These are phyloP conservation scores for Actenoides lindsayi DNA, from an alignment of 2,113 vertebrate genomes.

Conservation along the genomic window DNA sequence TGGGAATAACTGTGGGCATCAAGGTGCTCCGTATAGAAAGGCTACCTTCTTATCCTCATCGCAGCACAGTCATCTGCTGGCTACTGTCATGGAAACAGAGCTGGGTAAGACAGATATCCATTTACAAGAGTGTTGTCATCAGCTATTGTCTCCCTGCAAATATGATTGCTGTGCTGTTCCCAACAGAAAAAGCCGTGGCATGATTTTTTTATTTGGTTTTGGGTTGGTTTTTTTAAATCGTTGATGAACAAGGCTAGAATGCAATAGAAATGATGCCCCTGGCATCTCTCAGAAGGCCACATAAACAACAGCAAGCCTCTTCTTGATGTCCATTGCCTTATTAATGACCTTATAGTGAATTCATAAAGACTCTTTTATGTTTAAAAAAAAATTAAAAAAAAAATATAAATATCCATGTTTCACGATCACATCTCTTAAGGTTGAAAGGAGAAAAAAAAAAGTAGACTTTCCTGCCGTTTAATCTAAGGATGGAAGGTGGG, in stretches of 20 bases:
- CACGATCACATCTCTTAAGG: neutral
- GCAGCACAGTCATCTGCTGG: neutral
- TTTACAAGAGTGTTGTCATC: neutral
- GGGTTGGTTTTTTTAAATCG: neutral
- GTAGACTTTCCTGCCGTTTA: neutral
- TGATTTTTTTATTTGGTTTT: neutral
- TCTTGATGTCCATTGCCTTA: neutral
- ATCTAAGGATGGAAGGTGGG: neutral
- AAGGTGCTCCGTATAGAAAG: neutral
- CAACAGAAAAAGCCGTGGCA: neutral
- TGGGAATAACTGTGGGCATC: neutral
- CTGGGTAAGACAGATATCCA: neutral
- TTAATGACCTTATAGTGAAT: neutral
- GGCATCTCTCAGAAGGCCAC: neutral
- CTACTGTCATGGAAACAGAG: slow-evolving; percentile 39
- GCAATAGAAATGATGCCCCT: neutral
- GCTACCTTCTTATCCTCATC: neutral
- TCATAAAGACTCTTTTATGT: neutral
- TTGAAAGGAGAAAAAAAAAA: neutral
- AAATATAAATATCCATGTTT: neutral
- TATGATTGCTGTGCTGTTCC: neutral
- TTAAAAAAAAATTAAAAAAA: neutral
- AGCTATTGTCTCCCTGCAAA: neutral
- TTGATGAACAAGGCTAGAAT: neutral
- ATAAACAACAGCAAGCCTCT: neutral